Conservation (phyloP, 92 coral and sea anemone genomes). For the Galaxea fascicularis region DNA sequence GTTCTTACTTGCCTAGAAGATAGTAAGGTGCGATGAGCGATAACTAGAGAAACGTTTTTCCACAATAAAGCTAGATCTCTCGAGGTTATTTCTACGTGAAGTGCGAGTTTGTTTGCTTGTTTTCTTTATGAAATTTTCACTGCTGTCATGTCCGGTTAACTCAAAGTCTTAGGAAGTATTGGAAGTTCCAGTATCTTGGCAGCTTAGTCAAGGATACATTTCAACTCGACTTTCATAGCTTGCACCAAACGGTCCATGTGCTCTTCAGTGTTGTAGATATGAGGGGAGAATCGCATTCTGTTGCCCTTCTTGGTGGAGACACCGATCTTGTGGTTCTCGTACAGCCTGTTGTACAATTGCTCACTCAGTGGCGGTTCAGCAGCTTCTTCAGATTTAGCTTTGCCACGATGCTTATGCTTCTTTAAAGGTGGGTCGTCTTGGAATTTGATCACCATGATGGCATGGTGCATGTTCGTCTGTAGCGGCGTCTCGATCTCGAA, state of each 20-base stretch:
- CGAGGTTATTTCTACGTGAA: neutral
- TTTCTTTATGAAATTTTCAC: neutral
- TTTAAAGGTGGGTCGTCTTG: slow-evolving; percentile 5
- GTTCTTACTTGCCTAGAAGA: no score
- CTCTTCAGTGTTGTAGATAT: slow-evolving; percentile 64
- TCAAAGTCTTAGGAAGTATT: neutral
- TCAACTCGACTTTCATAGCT: slow-evolving; percentile 32
- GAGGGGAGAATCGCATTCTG: slow-evolving; percentile 62
- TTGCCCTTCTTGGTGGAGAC: slow-evolving; percentile 63
- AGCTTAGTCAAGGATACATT: neutral
- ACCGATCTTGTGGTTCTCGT: slow-evolving; percentile 63
- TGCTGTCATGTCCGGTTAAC: neutral
- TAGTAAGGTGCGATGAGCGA: no score
- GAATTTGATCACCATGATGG: slow-evolving; percentile 41
- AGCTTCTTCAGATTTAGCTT: neutral
- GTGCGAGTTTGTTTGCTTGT: neutral
- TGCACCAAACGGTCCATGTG: slow-evolving; percentile 54
- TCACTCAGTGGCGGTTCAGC: neutral
- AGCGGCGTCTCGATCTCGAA: slow-evolving; percentile 53
- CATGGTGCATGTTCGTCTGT: slow-evolving; percentile 29
- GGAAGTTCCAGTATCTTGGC: neutral
- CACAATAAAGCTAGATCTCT: neutral
- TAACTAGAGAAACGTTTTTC: no score
- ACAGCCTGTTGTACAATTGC: slow-evolving; percentile 36
- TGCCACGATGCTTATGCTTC: neutral